A percentile compares a stretch with the other conserved stretches of the same genome.
These are phyloP conservation scores for Platichthys flesus DNA, from an alignment of 2,113 vertebrate species.

Conservation along the genomic window DNA sequence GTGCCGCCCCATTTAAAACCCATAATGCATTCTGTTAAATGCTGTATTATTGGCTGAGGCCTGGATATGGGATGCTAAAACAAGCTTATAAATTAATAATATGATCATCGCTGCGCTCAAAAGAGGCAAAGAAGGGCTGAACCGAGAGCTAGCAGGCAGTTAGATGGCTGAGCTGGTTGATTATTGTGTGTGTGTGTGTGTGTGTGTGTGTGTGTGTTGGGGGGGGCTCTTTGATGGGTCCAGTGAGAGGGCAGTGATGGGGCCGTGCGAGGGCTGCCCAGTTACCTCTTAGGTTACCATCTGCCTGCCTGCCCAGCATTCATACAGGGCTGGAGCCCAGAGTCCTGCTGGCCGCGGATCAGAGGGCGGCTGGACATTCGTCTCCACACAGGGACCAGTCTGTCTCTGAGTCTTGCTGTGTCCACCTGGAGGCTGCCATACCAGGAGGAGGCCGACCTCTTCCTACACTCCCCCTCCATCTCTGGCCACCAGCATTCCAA, in stretches of 20 bases:
- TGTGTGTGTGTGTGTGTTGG: too few relatives aligned
- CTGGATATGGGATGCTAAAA: conserved; percentile 49
- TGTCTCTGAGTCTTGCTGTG: conserved; percentile 26
- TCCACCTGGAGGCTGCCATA: conserved; percentile 52
- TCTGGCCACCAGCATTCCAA: conserved; percentile 51
- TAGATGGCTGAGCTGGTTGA: conserved; percentile 19
- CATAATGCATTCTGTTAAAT: conserved; percentile 61
- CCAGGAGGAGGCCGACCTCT: conserved; percentile 5
- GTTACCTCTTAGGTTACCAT: conserved; percentile 68
- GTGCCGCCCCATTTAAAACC: conserved; percentile 53
- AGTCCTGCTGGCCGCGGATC: conserved; percentile 54
- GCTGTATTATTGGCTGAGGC: conserved; percentile 60
- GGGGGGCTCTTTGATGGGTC: conserved; percentile 56
- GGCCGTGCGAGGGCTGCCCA: not conserved
- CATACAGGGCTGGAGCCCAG: conserved; percentile 20
- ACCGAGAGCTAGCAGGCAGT: conserved; percentile 1
- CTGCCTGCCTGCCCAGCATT: conserved; percentile 49
- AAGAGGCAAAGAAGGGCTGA: conserved; percentile 12
- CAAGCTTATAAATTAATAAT: conserved; percentile 70
- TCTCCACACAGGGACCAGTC: conserved; percentile 37
- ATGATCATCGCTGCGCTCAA: conserved; percentile 35
- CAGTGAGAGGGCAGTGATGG: conserved; percentile 16
- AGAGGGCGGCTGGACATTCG: conserved; percentile 43
- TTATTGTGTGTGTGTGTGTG: conserved; percentile 39
- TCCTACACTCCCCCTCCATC: conserved; percentile 33